Percentiles rank a stretch among this genome's conserved stretches.
phyloP scores from a whole-genome alignment of 2,888 invertebrate species.

The Dryadula phaetusa region DNA sequence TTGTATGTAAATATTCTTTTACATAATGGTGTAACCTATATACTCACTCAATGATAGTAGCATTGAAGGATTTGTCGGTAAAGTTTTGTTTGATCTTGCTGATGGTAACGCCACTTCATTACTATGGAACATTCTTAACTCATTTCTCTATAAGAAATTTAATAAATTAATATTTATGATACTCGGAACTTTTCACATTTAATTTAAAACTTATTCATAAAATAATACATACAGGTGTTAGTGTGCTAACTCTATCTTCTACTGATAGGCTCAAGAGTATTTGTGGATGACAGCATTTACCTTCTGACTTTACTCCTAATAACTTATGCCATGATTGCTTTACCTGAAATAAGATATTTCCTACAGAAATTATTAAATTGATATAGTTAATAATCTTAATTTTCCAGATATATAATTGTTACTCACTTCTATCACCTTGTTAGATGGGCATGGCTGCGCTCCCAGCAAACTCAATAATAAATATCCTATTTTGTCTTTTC shows the following conservation, averaged over 20 bases:
- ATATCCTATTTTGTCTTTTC: slow-evolving; percentile 88
- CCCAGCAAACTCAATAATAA: slow-evolving; percentile 87
- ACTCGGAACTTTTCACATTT: neutral
- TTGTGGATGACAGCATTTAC: slow-evolving; percentile 85
- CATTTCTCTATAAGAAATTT: slow-evolving; percentile 66
- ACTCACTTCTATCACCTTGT: slow-evolving; percentile 74
- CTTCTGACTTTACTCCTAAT: slow-evolving; percentile 83
- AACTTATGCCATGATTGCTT: slow-evolving; percentile 84
- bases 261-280: slow-evolving; percentile 84
- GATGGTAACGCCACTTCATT: slow-evolving; percentile 70
- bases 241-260: slow-evolving; percentile 80
- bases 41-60: slow-evolving; percentile 67
- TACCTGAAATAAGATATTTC: slow-evolving; percentile 34
- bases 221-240: slow-evolving; percentile 67
- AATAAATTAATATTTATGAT: neutral
- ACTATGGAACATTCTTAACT: slow-evolving; percentile 74
- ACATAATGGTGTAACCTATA: neutral
- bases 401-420: slow-evolving; percentile 9
- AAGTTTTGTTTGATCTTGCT: slow-evolving; percentile 47
- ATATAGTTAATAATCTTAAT: neutral
- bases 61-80: slow-evolving; percentile 53
- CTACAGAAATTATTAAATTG: slow-evolving; percentile 2
- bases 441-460: slow-evolving; percentile 86
- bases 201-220: neutral
- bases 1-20: too few species aligned